Evolutionary conservation across 37 sponge, comb jelly and placozoan genomes (phyloP), one percentile per base, ranked within the genome.

Genomic region (Crambe crambe): DNA sequence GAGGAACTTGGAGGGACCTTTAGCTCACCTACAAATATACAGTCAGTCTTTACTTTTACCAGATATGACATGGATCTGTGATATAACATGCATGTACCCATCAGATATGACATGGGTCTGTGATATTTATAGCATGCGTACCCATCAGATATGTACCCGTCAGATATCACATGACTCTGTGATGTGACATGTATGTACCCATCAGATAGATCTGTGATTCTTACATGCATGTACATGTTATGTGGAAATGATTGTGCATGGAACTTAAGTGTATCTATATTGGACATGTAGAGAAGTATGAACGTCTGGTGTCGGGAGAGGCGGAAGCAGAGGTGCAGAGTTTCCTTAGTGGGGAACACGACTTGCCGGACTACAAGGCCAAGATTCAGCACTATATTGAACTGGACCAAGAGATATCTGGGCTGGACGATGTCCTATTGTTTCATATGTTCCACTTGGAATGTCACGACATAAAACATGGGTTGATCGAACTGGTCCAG

Each of bases 401-500:
- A 31, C 34, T 65, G 34, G 9, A 29, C 2, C 27, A 34, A 9
- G 66, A 65, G 31, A 30, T 65, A 5, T 3, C 66, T 65, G 66
- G 35, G 5, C 27, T 65, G 43, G 80, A 86, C 64, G 82, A 90
- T 40, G 68, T 89, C 2, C 72, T 77, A 10, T 38, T 74, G 39
- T 94, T 83, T 61, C 79, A 84, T 67, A 94, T 97, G 95, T 72
- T 94, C 38, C 79, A 34, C 0, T 44, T 97, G 75, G 91, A 97
- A 64, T 97, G 97, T 58, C 76, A 81, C 69, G 83, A 94, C 68
- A 83, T 95, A 67, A 97, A 97, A 56, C 68, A 35, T 22, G 92
- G 97, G 0, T 79, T 97, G 30, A 39, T 38, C 3, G 37, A 2
- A 8, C n/a, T 68, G 6, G 89, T 92, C 2, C 36, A 83, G 42